Percentiles rank a stretch among this genome's conserved stretches.
Conservation (phyloP, 2,888 invertebrate genomes). For the Iselma pallidipennis region DNA sequence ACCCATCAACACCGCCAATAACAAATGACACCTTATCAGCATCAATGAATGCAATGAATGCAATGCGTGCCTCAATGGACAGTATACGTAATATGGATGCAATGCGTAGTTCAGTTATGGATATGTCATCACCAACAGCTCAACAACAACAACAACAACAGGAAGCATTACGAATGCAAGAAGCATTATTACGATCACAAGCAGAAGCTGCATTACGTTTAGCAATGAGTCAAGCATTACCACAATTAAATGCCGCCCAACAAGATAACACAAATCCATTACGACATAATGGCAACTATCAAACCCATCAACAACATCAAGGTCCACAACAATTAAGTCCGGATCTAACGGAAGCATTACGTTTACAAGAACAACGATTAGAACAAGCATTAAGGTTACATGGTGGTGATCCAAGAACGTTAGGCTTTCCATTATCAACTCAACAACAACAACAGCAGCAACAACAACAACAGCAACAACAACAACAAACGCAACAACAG, state of each 20-base stretch:
- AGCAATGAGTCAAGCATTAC: slow-evolving; percentile 71
- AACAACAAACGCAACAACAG: slow-evolving; percentile 59
- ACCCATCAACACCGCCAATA: slow-evolving; percentile 57
- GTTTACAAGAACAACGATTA: slow-evolving; percentile 73
- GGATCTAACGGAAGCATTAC: slow-evolving; percentile 71
- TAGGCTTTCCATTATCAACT: slow-evolving; percentile 71
- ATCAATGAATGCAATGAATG: slow-evolving; percentile 63
- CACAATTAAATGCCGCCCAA: slow-evolving; percentile 53
- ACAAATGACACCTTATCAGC: slow-evolving; percentile 56
- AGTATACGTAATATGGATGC: slow-evolving; percentile 59
- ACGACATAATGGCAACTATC: slow-evolving; percentile 54
- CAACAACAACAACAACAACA: slow-evolving; percentile 51
- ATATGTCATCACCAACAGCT: slow-evolving; percentile 50
- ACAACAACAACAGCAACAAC: slow-evolving; percentile 35
- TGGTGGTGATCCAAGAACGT: slow-evolving; percentile 74
- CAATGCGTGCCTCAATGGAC: slow-evolving; percentile 64
- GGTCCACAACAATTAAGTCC: slow-evolving; percentile 64
- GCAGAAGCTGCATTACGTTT: slow-evolving; percentile 82
- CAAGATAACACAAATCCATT: slow-evolving; percentile 54
- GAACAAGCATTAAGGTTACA: slow-evolving; percentile 83
- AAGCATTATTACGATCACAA: slow-evolving; percentile 80
- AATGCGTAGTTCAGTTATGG: slow-evolving; percentile 59
- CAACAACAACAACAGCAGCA: slow-evolving; percentile 59
- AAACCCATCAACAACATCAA: slow-evolving; percentile 49
- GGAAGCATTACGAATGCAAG: slow-evolving; percentile 60